A percentile compares a stretch with the other conserved stretches of the same genome.
Evolutionary conservation across 2,888 invertebrate species (phyloP).

Genomic region (Penaeus monodon): DNA sequence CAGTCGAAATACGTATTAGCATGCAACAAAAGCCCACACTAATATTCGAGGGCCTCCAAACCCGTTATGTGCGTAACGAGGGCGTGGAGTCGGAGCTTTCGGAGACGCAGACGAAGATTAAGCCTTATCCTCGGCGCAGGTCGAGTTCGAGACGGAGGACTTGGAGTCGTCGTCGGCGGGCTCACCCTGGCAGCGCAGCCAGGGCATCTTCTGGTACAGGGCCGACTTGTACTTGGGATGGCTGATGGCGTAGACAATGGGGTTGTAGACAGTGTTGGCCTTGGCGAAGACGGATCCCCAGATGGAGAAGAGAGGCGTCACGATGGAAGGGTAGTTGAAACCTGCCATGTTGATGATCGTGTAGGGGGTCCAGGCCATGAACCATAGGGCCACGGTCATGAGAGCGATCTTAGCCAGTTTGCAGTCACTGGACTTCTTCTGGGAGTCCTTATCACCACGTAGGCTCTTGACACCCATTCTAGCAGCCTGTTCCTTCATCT

Average conservation of each 20-base stretch:
- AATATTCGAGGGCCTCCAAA: too few relatives aligned
- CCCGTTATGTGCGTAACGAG: too few relatives aligned
- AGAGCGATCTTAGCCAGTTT: conserved; percentile 64
- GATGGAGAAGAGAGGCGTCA: conserved; percentile 68
- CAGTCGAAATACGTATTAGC: too few relatives aligned
- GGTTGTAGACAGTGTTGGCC: conserved; percentile 65
- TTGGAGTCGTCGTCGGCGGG: conserved; percentile 28
- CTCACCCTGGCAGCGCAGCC: conserved; percentile 26
- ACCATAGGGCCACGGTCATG: conserved; percentile 63
- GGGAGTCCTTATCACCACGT: conserved; percentile 73
- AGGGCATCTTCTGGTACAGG: conserved; percentile 41
- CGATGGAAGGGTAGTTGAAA: conserved; percentile 67
- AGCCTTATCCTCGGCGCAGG: conserved; percentile 19
- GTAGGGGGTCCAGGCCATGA: conserved; percentile 68
- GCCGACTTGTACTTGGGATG: conserved; percentile 66
- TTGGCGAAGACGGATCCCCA: conserved; percentile 71
- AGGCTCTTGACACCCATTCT: conserved; percentile 93
- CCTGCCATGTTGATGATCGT: conserved; percentile 67
- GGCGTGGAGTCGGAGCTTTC: too few relatives aligned
- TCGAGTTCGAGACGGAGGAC: conserved; percentile 17
- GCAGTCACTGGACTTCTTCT: conserved; percentile 53
- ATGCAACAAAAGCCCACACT: too few relatives aligned
- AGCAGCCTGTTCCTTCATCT: conserved; percentile 90
- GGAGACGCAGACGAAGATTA: not conserved
- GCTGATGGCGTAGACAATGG: conserved; percentile 67